Base-by-base conservation (phyloP, 2,888 invertebrate species). In the Chalcosyrphus nemorum region DNA sequence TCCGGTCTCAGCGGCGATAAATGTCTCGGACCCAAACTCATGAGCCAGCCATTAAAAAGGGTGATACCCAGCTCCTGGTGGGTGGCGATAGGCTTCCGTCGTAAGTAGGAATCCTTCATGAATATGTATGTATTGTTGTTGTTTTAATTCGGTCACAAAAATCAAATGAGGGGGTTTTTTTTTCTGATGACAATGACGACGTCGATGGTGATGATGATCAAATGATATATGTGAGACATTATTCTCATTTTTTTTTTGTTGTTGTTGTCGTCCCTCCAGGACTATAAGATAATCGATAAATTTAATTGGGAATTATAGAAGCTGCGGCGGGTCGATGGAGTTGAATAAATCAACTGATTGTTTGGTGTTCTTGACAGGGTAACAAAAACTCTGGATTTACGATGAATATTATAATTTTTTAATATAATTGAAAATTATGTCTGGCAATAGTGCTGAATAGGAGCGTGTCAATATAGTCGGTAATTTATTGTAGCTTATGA, bases 321-420 rank as follows among this genome's bases (percentile, higher is more conserved):
- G 29, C 29, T 47, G 41, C 41, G 41, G 41, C 41, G 41, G 43
- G 24, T 72, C 59, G 41, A 72, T 61, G 56, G 47, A 50, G 54
- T 35, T 68, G 56, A 77, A 82, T 82, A 74, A 82, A 72, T 77
- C 82, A 77, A 47, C 45, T 21, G 50, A 61, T 56, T 77, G 59
- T 2, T 63, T 38, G 45, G 29, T 17, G 41, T 50, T 57, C 7
- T 61, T 61, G 66, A 59, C 66, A 59, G 35, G 43, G 59, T 24
- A 15, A n/a, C 2, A n/a, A n/a, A 35, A 15, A 38, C 17, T 50
- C 27, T 13, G n/a, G 32, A 41, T 59, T 35, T 56, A 15, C 63
- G 43, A 45, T 43, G 43, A 74, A 65, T 68, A 54, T 56, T 54
- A 56, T 43, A 43, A 68, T 43, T 68, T 41, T 57, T 13, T 21